Evolutionary conservation across 2,113 vertebrate genomes (phyloP).

Genomic region (Chloropsis hardwickii): DNA sequence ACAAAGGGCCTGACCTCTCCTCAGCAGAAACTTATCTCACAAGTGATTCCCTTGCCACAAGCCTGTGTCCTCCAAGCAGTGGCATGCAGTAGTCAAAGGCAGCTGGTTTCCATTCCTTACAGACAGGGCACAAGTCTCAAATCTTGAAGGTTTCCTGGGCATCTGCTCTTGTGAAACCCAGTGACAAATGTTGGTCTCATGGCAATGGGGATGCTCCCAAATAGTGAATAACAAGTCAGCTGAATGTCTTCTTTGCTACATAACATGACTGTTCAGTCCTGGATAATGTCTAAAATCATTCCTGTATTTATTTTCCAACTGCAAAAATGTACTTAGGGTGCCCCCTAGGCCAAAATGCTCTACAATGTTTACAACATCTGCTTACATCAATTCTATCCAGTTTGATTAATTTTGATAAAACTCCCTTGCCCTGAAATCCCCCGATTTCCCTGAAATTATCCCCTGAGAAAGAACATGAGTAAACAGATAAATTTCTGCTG

Average conservation of each 20-base stretch:
- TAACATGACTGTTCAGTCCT: background rate
- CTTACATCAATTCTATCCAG: background rate
- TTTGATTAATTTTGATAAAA: background rate
- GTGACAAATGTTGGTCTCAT: background rate
- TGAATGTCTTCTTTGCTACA: background rate
- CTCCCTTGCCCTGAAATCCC: background rate
- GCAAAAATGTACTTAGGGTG: constrained; percentile 56
- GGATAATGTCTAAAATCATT: background rate
- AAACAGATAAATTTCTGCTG: background rate
- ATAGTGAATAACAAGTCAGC: background rate
- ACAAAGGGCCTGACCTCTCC: background rate
- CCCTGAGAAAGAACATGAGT: background rate
- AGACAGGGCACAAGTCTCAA: background rate
- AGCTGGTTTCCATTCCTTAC: background rate
- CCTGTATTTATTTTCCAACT: background rate
- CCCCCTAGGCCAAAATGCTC: constrained; percentile 51
- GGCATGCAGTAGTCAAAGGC: background rate
- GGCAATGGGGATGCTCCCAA: fast-evolving
- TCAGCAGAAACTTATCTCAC: background rate
- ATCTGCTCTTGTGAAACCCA: background rate
- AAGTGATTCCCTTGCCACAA: background rate
- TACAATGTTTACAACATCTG: background rate
- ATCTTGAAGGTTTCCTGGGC: background rate
- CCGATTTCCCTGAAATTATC: constrained; percentile 15
- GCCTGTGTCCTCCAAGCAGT: background rate